A percentile compares a stretch with the other conserved stretches of the same genome.
Conservation (phyloP, 2,888 invertebrate genomes). For the Hybos culiciformis region DNA sequence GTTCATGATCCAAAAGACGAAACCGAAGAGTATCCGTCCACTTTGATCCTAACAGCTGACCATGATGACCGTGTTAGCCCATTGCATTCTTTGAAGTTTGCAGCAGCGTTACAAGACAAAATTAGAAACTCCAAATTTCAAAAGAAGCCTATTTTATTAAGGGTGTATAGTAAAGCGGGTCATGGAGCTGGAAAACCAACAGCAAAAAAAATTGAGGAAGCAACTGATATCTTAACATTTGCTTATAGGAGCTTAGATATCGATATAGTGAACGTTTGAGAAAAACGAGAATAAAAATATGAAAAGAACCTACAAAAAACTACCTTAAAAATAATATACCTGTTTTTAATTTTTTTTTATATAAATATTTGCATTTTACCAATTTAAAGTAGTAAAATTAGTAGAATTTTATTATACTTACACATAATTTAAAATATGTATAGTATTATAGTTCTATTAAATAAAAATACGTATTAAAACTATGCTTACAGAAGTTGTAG, state of each 20-base stretch:
- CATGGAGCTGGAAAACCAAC: constrained; percentile 97
- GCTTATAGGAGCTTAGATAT: constrained; percentile 30
- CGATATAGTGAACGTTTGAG: constrained; percentile 26
- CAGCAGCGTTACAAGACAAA: constrained; percentile 75
- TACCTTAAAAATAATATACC: no score
- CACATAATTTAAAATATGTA: no score
- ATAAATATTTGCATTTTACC: no score
- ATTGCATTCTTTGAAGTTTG: constrained; percentile 89
- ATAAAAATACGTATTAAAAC: no score
- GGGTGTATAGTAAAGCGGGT: constrained; percentile 90
- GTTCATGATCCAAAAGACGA: constrained; percentile 49
- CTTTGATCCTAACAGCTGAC: constrained; percentile 87
- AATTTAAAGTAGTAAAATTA: no score
- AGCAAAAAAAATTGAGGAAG: constrained; percentile 87
- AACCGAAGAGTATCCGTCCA: constrained; percentile 71
- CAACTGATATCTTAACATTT: constrained; percentile 64
- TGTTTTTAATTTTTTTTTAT: no score
- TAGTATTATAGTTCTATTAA: no score
- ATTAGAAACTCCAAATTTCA: constrained; percentile 49
- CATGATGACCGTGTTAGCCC: constrained; percentile 98
- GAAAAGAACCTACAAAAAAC: no score
- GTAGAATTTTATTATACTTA: no score
- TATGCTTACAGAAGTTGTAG: no score
- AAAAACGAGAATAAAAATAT: constrained; percentile 3
- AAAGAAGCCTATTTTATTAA: constrained; percentile 72